Base-by-base conservation (phyloP, 2,888 invertebrate genomes). In the Apotomis capreana region DNA sequence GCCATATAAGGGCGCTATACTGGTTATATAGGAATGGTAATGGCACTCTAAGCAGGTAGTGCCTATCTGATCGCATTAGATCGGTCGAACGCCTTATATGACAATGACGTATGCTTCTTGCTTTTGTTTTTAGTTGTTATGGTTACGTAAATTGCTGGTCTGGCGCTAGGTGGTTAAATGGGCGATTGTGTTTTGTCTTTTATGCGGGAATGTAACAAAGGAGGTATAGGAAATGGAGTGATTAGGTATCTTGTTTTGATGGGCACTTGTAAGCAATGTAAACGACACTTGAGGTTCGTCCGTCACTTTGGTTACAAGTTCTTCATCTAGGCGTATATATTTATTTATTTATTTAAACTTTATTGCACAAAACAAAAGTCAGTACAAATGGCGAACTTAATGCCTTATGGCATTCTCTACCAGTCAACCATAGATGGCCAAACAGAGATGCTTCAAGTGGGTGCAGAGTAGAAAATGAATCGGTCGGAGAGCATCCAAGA, bases 21-120 rank as follows among this genome's bases (percentile, higher is more conserved):
- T 26, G 44, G 67, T 71, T 67, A 13, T 49, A 65, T 70, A 44
- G 15, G 10, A 65, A 72, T 68, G 71, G 71, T n/a, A 40, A 63
- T 58, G 68, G 71, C 68, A 58, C 67, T 67, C 49, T 26, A 49
- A 72, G 62, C 71, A 72, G 71, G 71, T 72, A 72, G 71, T 58
- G 52, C 36, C 9, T 70, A 59, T 70, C 58, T 52, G 67, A 68
- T 68, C 55, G 61, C 57, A 61, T 71, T 68, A 62, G 71, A 70
- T 40, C 57, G 40, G 3, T 64, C 13, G 40, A 40, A 40, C 57
- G 62, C 70, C 71, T 63, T 72, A 36, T 72, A 54, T 12, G 62
- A 40, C 55, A n/a, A 5, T 67, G 51, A 61, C 57, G 61, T 61
- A 49, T 67, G 67, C n/a, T 46, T 37, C 9, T 5, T n/a, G 26